Percentiles rank a stretch among this genome's conserved stretches.
Conservation (phyloP, 2,888 invertebrate species). For the Agrochola circellaris region DNA sequence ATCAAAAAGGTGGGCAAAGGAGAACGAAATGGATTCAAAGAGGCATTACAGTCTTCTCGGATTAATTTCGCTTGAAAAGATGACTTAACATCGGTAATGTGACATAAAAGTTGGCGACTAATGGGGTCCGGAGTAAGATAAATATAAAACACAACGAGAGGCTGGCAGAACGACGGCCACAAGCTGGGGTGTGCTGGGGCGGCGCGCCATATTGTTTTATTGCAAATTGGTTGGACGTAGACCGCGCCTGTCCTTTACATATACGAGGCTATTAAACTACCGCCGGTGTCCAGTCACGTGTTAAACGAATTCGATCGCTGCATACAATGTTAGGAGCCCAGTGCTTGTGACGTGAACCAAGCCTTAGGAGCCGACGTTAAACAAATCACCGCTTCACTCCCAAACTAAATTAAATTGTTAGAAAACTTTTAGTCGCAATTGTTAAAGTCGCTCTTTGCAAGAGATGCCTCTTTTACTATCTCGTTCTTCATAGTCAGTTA, state of each 20-base stretch:
- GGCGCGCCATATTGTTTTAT: constrained; percentile 89
- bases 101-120: constrained; percentile 80
- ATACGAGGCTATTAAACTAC: constrained; percentile 90
- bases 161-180: constrained; percentile 74
- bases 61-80: constrained; percentile 77
- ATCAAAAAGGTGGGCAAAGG: constrained; percentile 58
- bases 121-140: constrained; percentile 79
- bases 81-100: constrained; percentile 74
- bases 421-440: constrained; percentile 48
- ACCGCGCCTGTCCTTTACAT: constrained; percentile 90
- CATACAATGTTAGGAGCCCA: constrained; percentile 82
- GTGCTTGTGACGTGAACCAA: constrained; percentile 76
- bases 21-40: constrained; percentile 63
- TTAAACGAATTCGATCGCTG: constrained; percentile 89
- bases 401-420: constrained; percentile 62
- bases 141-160: constrained; percentile 79
- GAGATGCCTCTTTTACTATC: constrained; percentile 28
- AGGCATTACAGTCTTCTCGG: constrained; percentile 65
- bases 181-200: constrained; percentile 78
- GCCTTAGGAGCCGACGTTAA: constrained; percentile 71
- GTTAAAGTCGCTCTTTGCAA: constrained; percentile 32
- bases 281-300: constrained; percentile 88
- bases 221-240: constrained; percentile 90
- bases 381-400: constrained; percentile 67
- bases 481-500: constrained; percentile 42